Evolutionary conservation across 2,888 invertebrate genomes (phyloP), one percentile per base, ranked within the genome.

Genomic region (Orthosia gothica): DNA sequence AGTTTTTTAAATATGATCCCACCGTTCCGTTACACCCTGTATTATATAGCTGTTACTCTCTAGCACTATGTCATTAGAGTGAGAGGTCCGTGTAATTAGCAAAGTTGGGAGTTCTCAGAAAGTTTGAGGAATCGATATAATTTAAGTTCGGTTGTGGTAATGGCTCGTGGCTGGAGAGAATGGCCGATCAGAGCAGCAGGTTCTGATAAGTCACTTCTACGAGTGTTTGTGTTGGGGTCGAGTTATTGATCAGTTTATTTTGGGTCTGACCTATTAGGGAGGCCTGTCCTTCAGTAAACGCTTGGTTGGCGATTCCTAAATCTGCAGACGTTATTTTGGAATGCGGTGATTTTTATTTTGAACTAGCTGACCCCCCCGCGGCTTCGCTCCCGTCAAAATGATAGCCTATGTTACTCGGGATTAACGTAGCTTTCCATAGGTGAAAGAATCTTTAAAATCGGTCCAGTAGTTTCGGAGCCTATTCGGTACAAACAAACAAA

Each of bases 41-140:
- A 9, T 40, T 9, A 70, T 85, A 76, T 79, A 77, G 58, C 47
- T 66, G 65, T 79, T 74, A 82, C 86, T n/a, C 72, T 79, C 83
- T 79, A 80, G 69, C 78, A 79, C 70, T 61, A 66, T 71, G 65
- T 52, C 65, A 76, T 80, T 74, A 81, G 82, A 84, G 55, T 69
- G 84, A 83, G 87, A 82, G 63, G 49, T 79, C 81, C 68, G 78
- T 78, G 83, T 91, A 92, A 91, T 92, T 91, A 92, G 89, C 87
- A 79, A 91, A 91, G 89, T 89, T 87, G 78, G 74, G 84, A 85
- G 87, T 86, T 85, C 58, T 83, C 75, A 88, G 84, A 89, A 93
- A 92, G 88, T 92, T 91, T 79, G 86, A 79, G 86, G 84, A 90
- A 92, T 92, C 92, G 91, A 92, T 92, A 91, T 88, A 88, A 89